Base-by-base conservation (phyloP, 64 coral and sea anemone species). In the Montipora cactus region DNA sequence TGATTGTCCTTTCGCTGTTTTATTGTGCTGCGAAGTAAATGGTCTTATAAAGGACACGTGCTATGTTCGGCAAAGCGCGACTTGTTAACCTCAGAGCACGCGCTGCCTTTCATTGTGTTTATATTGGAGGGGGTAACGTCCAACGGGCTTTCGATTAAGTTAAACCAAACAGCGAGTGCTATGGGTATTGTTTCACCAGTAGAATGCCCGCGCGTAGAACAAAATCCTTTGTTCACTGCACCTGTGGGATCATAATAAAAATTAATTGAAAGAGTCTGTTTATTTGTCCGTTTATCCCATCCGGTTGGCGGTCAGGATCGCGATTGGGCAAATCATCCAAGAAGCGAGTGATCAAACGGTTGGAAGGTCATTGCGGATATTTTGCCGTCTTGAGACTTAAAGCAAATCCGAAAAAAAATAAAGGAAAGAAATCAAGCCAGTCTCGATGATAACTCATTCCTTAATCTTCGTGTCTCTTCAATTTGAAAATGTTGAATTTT, bases 1-100 rank as follows among this genome's bases (percentile, higher is more conserved):
- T 88, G 92, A 88, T 87, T 93, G 92, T 93, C 83, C 92, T 93
- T 93, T 93, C 83, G 74, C 85, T 71, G 92, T 88, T 66, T 79
- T 80, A 77, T 87, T 57, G 47, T 87, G 16, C 52, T 14, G 45
- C 84, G 47, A 77, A 93, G 81, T 81, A 93, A 87, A 81, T 86
- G 83, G 83, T 87, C 25, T 79, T 62, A 50, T 10, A 71, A 12
- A 10, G 16, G 61, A 93, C 92, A 93, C 92, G 92, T 93, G 92
- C 84, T 45, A 19, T 23, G 47, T 50, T 64, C 44, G 48, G 50
- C 10, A 61, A 49, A 81, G 20, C 87, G 92, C 87, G 92, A 71
- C 58, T 93, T 93, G 92, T 93, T 93, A 79, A 87, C 69, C 83
- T 80, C 10, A 53, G 77, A 74, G 78, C 92, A 93, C 92, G 92